These are phyloP conservation scores for Acrocephalus scirpaceus DNA, from an alignment of 2,797 vertebrate species.

Conservation along the genomic window DNA sequence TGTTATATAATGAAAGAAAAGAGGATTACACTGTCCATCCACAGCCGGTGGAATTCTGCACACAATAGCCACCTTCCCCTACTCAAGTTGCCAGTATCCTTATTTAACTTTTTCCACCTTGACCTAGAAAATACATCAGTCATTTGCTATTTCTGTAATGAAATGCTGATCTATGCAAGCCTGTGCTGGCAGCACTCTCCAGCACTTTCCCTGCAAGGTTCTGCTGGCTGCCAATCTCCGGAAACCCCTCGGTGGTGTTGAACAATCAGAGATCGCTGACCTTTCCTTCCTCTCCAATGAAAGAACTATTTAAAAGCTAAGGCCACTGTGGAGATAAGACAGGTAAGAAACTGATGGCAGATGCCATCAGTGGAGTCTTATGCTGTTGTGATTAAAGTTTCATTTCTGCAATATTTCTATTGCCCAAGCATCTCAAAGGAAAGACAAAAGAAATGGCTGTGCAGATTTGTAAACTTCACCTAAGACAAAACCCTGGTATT, in stretches of 20 bases:
- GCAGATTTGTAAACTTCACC: neutral
- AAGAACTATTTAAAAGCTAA: neutral
- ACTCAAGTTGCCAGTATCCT: neutral
- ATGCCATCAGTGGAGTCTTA: neutral
- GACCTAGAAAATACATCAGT: conserved; percentile 51
- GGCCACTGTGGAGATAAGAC: neutral
- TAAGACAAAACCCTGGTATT: neutral
- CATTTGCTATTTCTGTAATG: conserved; percentile 51
- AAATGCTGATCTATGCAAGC: conserved; percentile 64
- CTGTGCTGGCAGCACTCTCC: neutral
- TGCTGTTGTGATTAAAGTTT: neutral
- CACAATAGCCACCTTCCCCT: neutral
- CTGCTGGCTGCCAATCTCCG: conserved; percentile 43
- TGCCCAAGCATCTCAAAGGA: neutral
- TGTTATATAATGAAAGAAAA: neutral
- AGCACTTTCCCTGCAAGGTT: neutral
- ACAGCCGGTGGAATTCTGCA: neutral
- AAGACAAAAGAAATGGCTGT: neutral
- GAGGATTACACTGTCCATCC: neutral
- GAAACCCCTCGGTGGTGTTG: conserved; percentile 1
- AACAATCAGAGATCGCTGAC: conserved; percentile 38
- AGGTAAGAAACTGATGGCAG: neutral
- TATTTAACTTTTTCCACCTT: conserved; percentile 49
- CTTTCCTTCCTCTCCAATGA: conserved; percentile 39
- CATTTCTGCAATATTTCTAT: neutral